These are phyloP conservation scores for Oxycera nigricornis DNA, from an alignment of 2,888 invertebrate genomes.

Conservation along the genomic window DNA sequence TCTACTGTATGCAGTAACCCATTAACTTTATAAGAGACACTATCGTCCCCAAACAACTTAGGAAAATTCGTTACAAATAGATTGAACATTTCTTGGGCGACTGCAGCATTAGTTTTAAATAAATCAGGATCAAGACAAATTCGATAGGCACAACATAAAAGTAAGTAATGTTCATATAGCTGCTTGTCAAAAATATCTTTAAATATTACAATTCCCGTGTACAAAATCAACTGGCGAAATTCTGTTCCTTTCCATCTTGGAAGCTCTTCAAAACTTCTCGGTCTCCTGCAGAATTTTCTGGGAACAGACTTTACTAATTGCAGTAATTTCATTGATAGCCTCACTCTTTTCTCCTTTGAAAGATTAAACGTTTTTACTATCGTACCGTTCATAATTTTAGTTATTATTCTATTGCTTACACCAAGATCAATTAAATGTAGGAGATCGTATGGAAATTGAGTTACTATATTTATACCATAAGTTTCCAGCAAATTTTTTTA, in stretches of 20 bases:
- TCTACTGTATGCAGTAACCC: conserved; percentile 44
- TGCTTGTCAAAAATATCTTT: conserved; percentile 41
- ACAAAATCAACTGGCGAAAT: conserved; percentile 44
- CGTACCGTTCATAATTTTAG: conserved; percentile 9
- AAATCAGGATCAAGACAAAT: conserved; percentile 38
- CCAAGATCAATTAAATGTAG: conserved; percentile 8
- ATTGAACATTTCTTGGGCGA: conserved; percentile 29
- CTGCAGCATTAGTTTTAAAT: conserved; percentile 33
- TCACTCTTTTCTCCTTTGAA: conserved; percentile 12
- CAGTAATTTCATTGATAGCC: conserved; percentile 29
- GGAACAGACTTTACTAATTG: conserved; percentile 27
- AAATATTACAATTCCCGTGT: conserved; percentile 41
- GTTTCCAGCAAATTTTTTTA: background rate
- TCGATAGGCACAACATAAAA: conserved; percentile 40
- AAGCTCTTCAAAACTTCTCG: conserved; percentile 42
- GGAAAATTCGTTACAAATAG: conserved; percentile 44
- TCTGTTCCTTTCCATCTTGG: conserved; percentile 43
- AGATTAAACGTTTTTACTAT: background rate
- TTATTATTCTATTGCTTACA: background rate
- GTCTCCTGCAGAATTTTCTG: conserved; percentile 42
- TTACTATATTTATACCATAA: background rate
- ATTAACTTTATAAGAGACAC: conserved; percentile 44
- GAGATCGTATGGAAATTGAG: conserved; percentile 6
- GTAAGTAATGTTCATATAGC: conserved; percentile 44
- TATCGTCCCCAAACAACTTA: conserved; percentile 43